Evolutionary conservation across 1,140 invertebrate species (phyloP), one percentile per base, ranked within the genome.

Genomic region (Heliconius melpomene): DNA sequence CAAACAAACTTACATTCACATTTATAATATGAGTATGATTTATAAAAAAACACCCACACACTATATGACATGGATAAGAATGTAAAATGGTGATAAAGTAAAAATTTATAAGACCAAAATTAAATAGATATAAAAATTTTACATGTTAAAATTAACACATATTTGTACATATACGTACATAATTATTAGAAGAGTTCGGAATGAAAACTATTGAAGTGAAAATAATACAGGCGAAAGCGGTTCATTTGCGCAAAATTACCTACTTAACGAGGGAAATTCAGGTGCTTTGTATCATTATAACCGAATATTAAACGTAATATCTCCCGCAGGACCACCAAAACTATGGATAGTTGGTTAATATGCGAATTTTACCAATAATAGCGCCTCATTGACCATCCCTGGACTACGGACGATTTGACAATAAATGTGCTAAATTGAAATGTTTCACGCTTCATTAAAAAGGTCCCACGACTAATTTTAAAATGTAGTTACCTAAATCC

Each of bases 351-450:
- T 89, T 84, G 78, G 72, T 82, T 86, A 88, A 88, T 89, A 78
- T 85, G 82, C 72, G 79, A 86, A 90, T 89, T 93, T 88, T 86
- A 79, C 74, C 88, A 89, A 91, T 93, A 92, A 91, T 91, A 84
- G 79, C 76, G 81, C 85, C 80, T 88, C 89, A 88, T 90, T 89
- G 87, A 81, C 80, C 81, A 88, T 86, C 84, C 74, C 83, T 87
- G 80, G 52, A 81, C 60, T 52, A 78, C 73, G 88, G 84, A 87
- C 89, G 85, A 92, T 90, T 94, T 91, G 85, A 85, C 85, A 84
- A 86, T 89, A 87, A 91, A 91, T 88, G 85, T 81, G 85, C 80
- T 82, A 91, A 90, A 92, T 93, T 92, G 90, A 93, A 89, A 91
- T 87, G 83, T 83, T 93, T 89, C 85, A 89, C 87, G 90, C 78